Conservation (phyloP, 2,888 invertebrate species). For the Chloromyia formosa region DNA sequence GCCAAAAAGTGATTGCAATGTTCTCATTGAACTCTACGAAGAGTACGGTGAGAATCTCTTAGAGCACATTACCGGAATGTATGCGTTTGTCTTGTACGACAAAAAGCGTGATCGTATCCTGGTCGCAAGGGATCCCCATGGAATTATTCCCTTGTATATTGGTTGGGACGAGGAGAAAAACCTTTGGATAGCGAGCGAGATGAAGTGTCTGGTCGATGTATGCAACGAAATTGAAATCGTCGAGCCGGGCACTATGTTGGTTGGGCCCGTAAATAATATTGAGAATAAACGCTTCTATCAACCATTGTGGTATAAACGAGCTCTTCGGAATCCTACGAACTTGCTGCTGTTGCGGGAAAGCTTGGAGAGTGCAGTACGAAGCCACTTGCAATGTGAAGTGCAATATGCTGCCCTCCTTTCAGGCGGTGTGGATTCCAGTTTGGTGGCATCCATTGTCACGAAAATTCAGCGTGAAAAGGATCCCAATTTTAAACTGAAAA, state of each 20-base stretch:
- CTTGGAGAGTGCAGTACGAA: conserved; percentile 61
- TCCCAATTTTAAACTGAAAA: conserved; percentile 65
- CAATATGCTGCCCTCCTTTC: conserved; percentile 61
- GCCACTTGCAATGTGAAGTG: conserved; percentile 63
- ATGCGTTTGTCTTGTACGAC: conserved; percentile 61
- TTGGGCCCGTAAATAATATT: conserved; percentile 56
- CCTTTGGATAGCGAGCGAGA: conserved; percentile 62
- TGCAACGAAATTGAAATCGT: conserved; percentile 59
- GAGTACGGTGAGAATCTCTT: conserved; percentile 58
- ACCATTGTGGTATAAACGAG: conserved; percentile 56
- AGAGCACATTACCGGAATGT: conserved; percentile 61
- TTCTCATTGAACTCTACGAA: conserved; percentile 61
- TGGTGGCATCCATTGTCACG: conserved; percentile 63
- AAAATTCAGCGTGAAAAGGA: conserved; percentile 60
- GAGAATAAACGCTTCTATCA: conserved; percentile 56
- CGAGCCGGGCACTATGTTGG: conserved; percentile 58
- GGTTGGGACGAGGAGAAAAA: conserved; percentile 60
- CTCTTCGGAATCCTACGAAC: conserved; percentile 56
- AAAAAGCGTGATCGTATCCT: conserved; percentile 56
- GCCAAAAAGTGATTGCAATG: conserved; percentile 62
- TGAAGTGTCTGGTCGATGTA: conserved; percentile 61
- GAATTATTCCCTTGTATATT: conserved; percentile 62
- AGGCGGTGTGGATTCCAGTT: conserved; percentile 63
- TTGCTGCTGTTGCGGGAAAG: conserved; percentile 55
- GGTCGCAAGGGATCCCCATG: conserved; percentile 62